Base-by-base conservation (phyloP, 2,113 vertebrate genomes). In the Neogobius melanostomus region DNA sequence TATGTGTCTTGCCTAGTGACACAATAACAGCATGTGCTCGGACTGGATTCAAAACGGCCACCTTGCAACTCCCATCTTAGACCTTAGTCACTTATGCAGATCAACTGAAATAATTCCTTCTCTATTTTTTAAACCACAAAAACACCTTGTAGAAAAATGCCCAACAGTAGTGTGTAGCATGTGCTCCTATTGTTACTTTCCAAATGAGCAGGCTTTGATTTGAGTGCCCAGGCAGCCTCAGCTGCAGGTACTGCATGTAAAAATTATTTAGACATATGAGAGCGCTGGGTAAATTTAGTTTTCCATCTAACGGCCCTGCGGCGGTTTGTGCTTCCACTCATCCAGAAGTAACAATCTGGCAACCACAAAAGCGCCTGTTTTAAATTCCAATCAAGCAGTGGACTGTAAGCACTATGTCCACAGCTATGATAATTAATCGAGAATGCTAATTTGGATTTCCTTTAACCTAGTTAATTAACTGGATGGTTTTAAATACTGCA, bases 291-390 rank as follows among this genome's bases (percentile, higher is more conserved):
- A 51, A 84, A 80, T 81, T 82, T 75, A 79, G 69, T 69, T 83
- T 69, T 83, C 79, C 77, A 68, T 69, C 69, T 72, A 60, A 83
- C 67, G 53, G 77, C 69, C 85, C 87, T 8, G 11, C 83, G 79
- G 79, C 79, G 12, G 72, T 82, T 80, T 78, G 69, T 79, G 77
- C 77, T 64, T 78, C 64, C 75, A 80, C 69, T 83, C 83, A 87
- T 56, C 79, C 82, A 81, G 83, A 86, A 82, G 75, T 79, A 86
- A 85, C 69, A 3, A 17, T 76, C 71, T 80, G 76, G 82, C 74
- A 83, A 72, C 67, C 42, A 71, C 74, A 80, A 68, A 81, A 83
- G 65, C 56, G 53, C 46, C 76, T 67, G 65, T 83, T 80, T 80
- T 81, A 59, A 46, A 79, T 77, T 82, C 81, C 72, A 76, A 36